Evolutionary conservation across 2,113 vertebrate genomes (phyloP).

Genomic region (Vulpes ferrilata): DNA sequence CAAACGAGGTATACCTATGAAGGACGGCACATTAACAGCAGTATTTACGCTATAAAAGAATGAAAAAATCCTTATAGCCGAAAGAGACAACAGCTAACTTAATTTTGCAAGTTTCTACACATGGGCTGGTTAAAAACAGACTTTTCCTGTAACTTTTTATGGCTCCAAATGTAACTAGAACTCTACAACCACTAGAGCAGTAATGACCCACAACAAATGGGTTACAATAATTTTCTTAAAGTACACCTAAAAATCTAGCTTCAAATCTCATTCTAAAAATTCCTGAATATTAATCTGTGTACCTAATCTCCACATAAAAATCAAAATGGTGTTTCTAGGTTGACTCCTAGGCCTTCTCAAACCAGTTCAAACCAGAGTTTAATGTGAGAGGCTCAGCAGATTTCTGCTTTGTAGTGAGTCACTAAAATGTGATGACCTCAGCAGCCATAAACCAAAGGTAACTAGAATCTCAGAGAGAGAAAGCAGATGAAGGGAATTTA

Average conservation of each 20-base stretch:
- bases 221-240: neutral
- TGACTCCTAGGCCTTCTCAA: slow-evolving; percentile 44
- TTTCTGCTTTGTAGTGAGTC: slow-evolving; percentile 62
- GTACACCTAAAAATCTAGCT: slow-evolving; percentile 3
- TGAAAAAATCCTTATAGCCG: neutral
- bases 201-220: neutral
- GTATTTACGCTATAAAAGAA: neutral
- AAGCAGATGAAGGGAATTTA: neutral
- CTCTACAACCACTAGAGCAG: neutral
- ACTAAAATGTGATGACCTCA: slow-evolving; percentile 61
- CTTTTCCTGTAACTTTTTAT: slow-evolving; percentile 15
- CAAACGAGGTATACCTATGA: neutral
- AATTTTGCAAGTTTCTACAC: slow-evolving; percentile 19
- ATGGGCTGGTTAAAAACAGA: slow-evolving; percentile 21
- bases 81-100: neutral
- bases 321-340: slow-evolving; percentile 45
- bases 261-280: slow-evolving; percentile 33
- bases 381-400: slow-evolving; percentile 57
- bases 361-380: slow-evolving; percentile 71
- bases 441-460: slow-evolving; percentile 68
- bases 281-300: slow-evolving; percentile 5
- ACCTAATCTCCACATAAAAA: slow-evolving; percentile 1
- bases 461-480: neutral
- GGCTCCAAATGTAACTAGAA: slow-evolving; percentile 19
- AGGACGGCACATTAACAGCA: neutral